Percentiles rank a stretch among this genome's conserved stretches.
Conservation (phyloP, 1,140 invertebrate genomes). For the Lepidurus arcticus region DNA sequence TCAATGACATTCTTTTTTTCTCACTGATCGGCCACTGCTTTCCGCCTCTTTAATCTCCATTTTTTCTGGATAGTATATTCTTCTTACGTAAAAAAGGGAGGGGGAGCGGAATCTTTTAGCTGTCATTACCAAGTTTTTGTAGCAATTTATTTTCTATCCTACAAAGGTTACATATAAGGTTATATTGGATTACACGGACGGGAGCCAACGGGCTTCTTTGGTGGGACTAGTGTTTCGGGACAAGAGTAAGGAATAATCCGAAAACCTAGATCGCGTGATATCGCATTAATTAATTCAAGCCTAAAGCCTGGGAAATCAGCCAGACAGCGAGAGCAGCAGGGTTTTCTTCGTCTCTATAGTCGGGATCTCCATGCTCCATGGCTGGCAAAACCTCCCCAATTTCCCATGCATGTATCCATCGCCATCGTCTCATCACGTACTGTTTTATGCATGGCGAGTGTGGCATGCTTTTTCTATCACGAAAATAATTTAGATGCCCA, state of each 20-base stretch:
- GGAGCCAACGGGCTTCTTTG: not conserved
- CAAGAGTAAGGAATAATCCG: not conserved
- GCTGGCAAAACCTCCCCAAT: not conserved
- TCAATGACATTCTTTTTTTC: not conserved
- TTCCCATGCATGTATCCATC: constrained; percentile 3
- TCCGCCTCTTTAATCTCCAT: not conserved
- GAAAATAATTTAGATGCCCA: not conserved
- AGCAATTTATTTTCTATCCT: not conserved
- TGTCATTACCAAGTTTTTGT: too few species aligned
- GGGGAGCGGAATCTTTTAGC: too few species aligned
- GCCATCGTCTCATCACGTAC: not conserved
- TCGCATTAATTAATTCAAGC: constrained; percentile 2
- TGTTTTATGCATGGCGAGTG: not conserved
- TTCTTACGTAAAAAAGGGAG: too few species aligned
- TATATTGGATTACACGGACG: not conserved
- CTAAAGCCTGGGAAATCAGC: not conserved
- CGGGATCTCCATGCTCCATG: not conserved
- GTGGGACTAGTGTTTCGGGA: not conserved
- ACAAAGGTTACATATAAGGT: not conserved
- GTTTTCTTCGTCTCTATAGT: not conserved
- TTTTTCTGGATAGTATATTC: too few species aligned
- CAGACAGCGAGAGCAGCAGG: not conserved
- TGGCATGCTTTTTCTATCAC: not conserved
- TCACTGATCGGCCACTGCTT: not conserved
- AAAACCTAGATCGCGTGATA: not conserved